A percentile compares a stretch with the other conserved stretches of the same genome.
phyloP scores from a whole-genome alignment of 2,113 vertebrate species.

The Seriola quinqueradiata region DNA sequence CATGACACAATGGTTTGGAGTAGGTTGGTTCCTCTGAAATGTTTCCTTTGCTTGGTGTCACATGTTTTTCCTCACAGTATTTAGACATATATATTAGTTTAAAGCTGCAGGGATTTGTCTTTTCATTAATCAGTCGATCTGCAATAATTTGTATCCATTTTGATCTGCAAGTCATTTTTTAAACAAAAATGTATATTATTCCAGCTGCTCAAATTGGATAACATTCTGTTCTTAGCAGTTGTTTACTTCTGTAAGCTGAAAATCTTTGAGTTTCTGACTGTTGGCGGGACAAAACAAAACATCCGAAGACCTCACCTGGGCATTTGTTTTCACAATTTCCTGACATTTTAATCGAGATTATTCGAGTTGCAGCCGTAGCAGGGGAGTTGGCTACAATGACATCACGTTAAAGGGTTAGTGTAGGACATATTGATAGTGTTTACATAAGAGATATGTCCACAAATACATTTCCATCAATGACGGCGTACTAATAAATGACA shows the following conservation, averaged over 20 bases:
- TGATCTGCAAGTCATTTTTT: background rate
- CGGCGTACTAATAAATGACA: background rate
- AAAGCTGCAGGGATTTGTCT: background rate
- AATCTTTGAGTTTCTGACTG: background rate
- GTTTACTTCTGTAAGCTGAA: background rate
- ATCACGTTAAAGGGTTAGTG: conserved; percentile 21
- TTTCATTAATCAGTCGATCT: background rate
- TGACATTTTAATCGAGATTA: background rate
- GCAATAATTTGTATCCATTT: background rate
- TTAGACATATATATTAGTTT: no score
- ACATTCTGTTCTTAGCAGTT: background rate
- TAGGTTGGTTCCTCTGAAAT: conserved; percentile 17
- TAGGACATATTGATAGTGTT: background rate
- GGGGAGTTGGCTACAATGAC: conserved; percentile 27
- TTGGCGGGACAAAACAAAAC: no score
- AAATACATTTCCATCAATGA: background rate
- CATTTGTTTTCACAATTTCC: background rate
- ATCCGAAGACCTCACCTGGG: background rate
- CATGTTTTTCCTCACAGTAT: background rate
- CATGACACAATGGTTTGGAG: conserved; percentile 41
- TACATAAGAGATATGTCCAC: no score
- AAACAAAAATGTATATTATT: background rate
- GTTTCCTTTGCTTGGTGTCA: conserved; percentile 8
- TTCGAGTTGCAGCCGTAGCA: background rate
- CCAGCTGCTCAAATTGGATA: background rate